phyloP scores from a whole-genome alignment of 2,888 invertebrate genomes.

The Troides oblongomaculatus region DNA sequence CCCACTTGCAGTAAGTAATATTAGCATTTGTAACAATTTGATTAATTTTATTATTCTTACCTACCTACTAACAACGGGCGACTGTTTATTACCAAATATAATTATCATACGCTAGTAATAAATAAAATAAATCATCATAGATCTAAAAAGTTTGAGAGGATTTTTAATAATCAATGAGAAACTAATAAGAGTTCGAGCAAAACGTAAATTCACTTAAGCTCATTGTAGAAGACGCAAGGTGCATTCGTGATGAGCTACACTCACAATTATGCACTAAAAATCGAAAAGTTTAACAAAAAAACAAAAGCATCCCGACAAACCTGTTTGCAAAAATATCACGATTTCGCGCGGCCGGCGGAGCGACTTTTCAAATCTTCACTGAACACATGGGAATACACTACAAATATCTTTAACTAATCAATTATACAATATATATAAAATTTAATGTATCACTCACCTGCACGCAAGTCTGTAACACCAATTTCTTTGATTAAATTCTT shows the following conservation, averaged over 20 bases:
- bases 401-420: conserved; percentile 9
- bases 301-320: conserved; percentile 49
- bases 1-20: too few relatives aligned
- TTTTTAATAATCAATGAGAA: neutral
- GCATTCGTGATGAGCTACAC: conserved; percentile 9
- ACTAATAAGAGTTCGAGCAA: neutral
- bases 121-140: too few relatives aligned
- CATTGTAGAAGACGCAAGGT: neutral
- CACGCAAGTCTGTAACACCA: conserved; percentile 40
- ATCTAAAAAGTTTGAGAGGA: neutral
- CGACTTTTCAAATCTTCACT: conserved; percentile 43
- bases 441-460: conserved; percentile 44
- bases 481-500: conserved; percentile 46
- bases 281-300: conserved; percentile 45
- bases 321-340: conserved; percentile 61
- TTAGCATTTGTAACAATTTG: too few relatives aligned
- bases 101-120: too few relatives aligned
- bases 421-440: conserved; percentile 28
- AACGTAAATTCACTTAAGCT: neutral
- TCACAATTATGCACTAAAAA: conserved; percentile 43
- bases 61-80: too few relatives aligned
- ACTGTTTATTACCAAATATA: too few relatives aligned
- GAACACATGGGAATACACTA: conserved; percentile 30
- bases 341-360: conserved; percentile 55
- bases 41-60: too few relatives aligned